Evolutionary conservation across 1,140 invertebrate genomes (phyloP).

Genomic region (Acromyrmex echinatior): DNA sequence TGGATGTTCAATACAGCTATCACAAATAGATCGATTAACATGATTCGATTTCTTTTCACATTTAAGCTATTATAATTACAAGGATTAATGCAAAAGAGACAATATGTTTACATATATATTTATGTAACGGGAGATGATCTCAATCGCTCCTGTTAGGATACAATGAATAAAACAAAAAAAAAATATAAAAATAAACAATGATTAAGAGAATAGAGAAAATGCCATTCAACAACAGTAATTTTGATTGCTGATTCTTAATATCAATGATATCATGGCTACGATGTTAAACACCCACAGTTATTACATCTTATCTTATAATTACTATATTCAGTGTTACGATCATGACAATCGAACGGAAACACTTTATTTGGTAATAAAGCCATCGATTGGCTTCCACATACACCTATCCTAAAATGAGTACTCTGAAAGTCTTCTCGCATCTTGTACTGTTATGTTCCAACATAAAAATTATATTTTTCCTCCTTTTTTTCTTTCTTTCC

Average conservation of each 20-base stretch:
- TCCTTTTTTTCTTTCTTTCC: not conserved
- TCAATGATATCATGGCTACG: conserved; percentile 50
- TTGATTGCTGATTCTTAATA: conserved; percentile 66
- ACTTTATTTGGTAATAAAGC: conserved; percentile 72
- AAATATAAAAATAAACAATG: not conserved
- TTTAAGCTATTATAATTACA: conserved; percentile 62
- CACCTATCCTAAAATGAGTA: conserved; percentile 70
- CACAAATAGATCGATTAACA: conserved; percentile 57
- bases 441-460: conserved; percentile 68
- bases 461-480: conserved; percentile 63
- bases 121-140: not conserved
- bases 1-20: conserved; percentile 71
- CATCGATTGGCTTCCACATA: conserved; percentile 57
- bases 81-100: conserved; percentile 50
- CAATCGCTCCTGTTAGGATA: not conserved
- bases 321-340: conserved; percentile 66
- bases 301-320: conserved; percentile 67
- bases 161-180: conserved; percentile 18
- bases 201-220: conserved; percentile 37
- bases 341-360: conserved; percentile 65
- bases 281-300: conserved; percentile 74
- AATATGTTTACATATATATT: conserved; percentile 7
- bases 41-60: conserved; percentile 49
- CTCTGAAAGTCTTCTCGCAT: conserved; percentile 68
- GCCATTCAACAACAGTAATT: conserved; percentile 45